A percentile compares a stretch with the other conserved stretches of the same genome.
These are phyloP conservation scores for Tinea semifulvella DNA, from an alignment of 2,888 invertebrate species.

Conservation along the genomic window DNA sequence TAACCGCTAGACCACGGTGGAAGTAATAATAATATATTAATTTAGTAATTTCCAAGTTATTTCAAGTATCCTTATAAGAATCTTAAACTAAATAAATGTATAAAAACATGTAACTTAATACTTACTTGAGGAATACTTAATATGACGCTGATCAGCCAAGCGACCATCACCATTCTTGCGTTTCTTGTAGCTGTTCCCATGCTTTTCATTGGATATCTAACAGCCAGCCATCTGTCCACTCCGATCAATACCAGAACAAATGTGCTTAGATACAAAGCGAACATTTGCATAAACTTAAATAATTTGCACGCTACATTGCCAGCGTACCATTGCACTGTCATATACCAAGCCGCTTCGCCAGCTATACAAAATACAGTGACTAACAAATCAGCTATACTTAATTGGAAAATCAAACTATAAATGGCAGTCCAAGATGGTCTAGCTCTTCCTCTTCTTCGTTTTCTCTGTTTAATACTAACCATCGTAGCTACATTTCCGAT, in stretches of 20 bases:
- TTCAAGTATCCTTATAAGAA: too few species aligned
- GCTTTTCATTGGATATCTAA: conserved; percentile 81
- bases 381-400: conserved; percentile 83
- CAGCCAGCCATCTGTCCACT: conserved; percentile 82
- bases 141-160: conserved; percentile 78
- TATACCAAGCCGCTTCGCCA: conserved; percentile 84
- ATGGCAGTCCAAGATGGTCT: conserved; percentile 75
- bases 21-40: too few species aligned
- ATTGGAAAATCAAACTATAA: conserved; percentile 80
- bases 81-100: too few species aligned
- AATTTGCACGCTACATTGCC: conserved; percentile 81
- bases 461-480: conserved; percentile 75
- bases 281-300: conserved; percentile 84
- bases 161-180: conserved; percentile 70
- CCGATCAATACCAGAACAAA: conserved; percentile 85
- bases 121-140: conserved; percentile 85
- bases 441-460: conserved; percentile 61
- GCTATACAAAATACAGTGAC: conserved; percentile 84
- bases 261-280: conserved; percentile 83
- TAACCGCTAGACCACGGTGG: too few species aligned
- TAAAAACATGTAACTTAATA: too few species aligned
- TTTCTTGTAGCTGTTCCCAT: conserved; percentile 74
- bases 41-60: too few species aligned
- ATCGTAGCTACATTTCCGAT: conserved; percentile 81
- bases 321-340: conserved; percentile 82